Evolutionary conservation across 1,140 invertebrate genomes (phyloP), one percentile per base, ranked within the genome.

Genomic region (Magallana ariakensis): DNA sequence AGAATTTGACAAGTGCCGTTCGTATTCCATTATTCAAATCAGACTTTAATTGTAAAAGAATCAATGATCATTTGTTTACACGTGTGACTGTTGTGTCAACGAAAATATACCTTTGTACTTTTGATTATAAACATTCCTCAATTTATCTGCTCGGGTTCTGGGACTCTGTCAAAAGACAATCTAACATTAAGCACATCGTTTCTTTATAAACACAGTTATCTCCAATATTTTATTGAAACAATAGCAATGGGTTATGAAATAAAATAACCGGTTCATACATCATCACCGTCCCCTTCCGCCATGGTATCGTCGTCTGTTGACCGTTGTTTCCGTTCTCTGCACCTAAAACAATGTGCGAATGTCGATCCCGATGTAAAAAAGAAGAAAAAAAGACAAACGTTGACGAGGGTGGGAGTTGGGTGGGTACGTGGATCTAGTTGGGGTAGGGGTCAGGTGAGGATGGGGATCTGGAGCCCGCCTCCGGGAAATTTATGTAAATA

Each of bases 201-300:
- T 46, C 33, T 46, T 81, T 33, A 16, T 26, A 16, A 54, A 16
- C 13, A 56, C 2, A 11, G 16, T n/a, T 53, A 22, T 19, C n/a
- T 81, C 8, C 13, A 11, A 10, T 15, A 54, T 5, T 26, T 22
- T 11, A 26, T 1, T 11, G 7, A 26, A 70, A 7, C 33, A 46
- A 46, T 46, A 46, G 5, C 33, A 46, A 46, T 46, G 33, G 33
- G 33, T 46, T 46, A 4, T 46, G 8, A 10, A 70, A 70, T 8
- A 26, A 19, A 70, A 33, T 22, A 22, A 66, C 1, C 19, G 10
- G 22, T n/a, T 53, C 46, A 54, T 22, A 82, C 75, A 22, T 46
- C 33, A 46, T 46, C 33, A 46, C 80, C 80, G 80, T 87, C 83
- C 11, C 87, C 87, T 58, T 87, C 87, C 87, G 87, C 87, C 87